Percentiles rank a stretch among this genome's conserved stretches.
phyloP scores from a whole-genome alignment of 2,888 invertebrate species.

The Erebia palarica region DNA sequence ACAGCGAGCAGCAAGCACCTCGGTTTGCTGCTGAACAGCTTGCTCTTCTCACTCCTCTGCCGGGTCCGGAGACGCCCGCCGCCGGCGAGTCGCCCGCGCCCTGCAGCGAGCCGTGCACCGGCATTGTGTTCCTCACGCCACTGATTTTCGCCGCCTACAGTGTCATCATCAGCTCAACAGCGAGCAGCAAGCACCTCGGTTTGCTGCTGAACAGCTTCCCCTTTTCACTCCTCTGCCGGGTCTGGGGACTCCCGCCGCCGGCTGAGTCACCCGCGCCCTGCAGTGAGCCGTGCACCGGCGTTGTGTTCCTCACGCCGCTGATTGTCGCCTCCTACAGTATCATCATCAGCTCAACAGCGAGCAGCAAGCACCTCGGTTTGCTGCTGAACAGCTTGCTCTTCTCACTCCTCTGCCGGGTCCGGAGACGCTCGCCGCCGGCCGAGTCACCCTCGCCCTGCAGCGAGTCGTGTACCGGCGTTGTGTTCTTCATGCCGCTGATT shows the following conservation, averaged over 20 bases:
- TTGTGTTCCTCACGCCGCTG: no score
- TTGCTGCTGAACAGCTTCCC: slow-evolving; percentile 54
- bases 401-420: slow-evolving; percentile 42
- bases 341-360: no score
- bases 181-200: slow-evolving; percentile 42
- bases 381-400: slow-evolving; percentile 56
- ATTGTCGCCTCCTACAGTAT: no score
- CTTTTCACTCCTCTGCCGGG: slow-evolving; percentile 47
- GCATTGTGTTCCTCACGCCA: no score
- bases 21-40: slow-evolving; percentile 49
- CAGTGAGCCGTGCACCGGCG: slow-evolving; percentile 49
- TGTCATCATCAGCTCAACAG: no score
- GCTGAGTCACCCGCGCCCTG: slow-evolving; percentile 66
- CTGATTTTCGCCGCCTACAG: no score
- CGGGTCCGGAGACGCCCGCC: slow-evolving; percentile 39
- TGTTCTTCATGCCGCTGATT: slow-evolving; percentile 52
- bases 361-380: slow-evolving; percentile 44
- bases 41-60: slow-evolving; percentile 51
- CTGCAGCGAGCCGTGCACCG: slow-evolving; percentile 34
- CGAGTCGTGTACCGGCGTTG: slow-evolving; percentile 56
- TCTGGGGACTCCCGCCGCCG: slow-evolving; percentile 38
- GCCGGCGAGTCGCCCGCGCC: slow-evolving; percentile 64
- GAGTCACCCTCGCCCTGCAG: slow-evolving; percentile 67
- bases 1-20: slow-evolving; percentile 41
- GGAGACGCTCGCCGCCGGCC: slow-evolving; percentile 38